phyloP scores from a whole-genome alignment of 2,888 invertebrate genomes.

The Nomada lathburiana region DNA sequence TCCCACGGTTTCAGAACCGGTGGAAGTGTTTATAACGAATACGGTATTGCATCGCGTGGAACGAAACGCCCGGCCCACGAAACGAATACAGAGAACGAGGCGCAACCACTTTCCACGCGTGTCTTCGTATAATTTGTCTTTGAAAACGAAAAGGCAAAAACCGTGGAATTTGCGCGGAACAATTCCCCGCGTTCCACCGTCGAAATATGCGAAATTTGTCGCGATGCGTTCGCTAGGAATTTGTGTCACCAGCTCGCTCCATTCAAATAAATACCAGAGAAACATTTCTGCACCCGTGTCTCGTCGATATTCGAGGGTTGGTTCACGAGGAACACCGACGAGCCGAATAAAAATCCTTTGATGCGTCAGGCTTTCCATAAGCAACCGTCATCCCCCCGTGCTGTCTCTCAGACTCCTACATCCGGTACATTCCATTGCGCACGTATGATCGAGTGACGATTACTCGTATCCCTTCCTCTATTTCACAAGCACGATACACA shows the following conservation, averaged over 20 bases:
- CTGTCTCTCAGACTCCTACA: background rate
- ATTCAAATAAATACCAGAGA: background rate
- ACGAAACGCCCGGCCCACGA: background rate
- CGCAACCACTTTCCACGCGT: background rate
- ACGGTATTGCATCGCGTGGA: background rate
- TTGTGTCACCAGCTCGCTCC: slow-evolving; percentile 1
- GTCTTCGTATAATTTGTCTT: background rate
- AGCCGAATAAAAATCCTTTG: slow-evolving; percentile 27
- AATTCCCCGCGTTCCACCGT: background rate
- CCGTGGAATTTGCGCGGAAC: background rate
- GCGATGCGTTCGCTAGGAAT: slow-evolving; percentile 12
- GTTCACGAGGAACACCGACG: background rate
- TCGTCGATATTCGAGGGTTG: background rate
- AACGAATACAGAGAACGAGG: no score
- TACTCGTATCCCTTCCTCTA: slow-evolving; percentile 19
- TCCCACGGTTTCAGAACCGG: background rate
- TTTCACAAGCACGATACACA: slow-evolving; percentile 44
- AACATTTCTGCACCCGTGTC: background rate
- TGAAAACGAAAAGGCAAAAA: background rate
- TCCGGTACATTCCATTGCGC: slow-evolving; percentile 43
- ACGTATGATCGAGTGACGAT: slow-evolving; percentile 51
- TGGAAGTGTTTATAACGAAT: background rate
- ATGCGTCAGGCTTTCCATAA: background rate
- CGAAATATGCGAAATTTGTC: background rate
- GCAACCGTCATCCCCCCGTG: background rate